These are phyloP conservation scores for Iguana delicatissima DNA, from an alignment of 2,797 vertebrate species.

Conservation along the genomic window DNA sequence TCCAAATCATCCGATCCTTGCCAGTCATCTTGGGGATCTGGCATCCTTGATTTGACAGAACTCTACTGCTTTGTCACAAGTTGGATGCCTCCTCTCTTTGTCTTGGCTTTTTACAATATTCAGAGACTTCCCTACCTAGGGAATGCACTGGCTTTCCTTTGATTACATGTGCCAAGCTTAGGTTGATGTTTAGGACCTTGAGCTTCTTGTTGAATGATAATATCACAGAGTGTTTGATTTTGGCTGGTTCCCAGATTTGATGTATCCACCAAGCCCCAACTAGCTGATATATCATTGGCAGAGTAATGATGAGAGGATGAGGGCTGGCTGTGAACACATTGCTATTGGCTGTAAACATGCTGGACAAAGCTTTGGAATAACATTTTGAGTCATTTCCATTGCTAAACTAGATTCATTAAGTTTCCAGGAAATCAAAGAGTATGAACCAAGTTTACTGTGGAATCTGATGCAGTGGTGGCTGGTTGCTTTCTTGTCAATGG, in stretches of 20 bases:
- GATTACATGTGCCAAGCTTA: not conserved
- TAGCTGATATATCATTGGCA: not conserved
- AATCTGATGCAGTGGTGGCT: not conserved
- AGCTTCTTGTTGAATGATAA: not conserved
- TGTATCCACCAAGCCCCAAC: not conserved
- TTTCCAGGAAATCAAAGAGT: not conserved
- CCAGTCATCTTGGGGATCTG: slow-evolving; percentile 63
- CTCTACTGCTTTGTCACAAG: slow-evolving; percentile 51
- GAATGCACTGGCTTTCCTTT: not conserved
- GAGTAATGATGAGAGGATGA: not conserved
- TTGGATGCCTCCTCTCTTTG: slow-evolving; percentile 54
- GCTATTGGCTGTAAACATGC: not conserved
- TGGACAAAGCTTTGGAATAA: too few relatives aligned
- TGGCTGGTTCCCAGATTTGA: not conserved
- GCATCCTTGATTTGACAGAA: slow-evolving; percentile 35
- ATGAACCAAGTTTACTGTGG: too few relatives aligned
- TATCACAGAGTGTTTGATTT: not conserved
- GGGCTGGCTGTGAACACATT: not conserved
- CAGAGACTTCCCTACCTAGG: not conserved
- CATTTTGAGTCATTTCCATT: not conserved
- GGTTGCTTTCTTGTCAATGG: too few relatives aligned
- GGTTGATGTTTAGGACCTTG: not conserved
- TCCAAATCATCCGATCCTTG: slow-evolving; percentile 64
- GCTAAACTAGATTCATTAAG: not conserved
- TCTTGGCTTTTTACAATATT: slow-evolving; percentile 21